Conservation (phyloP, 2,888 invertebrate genomes). For the Suillia variegata region DNA sequence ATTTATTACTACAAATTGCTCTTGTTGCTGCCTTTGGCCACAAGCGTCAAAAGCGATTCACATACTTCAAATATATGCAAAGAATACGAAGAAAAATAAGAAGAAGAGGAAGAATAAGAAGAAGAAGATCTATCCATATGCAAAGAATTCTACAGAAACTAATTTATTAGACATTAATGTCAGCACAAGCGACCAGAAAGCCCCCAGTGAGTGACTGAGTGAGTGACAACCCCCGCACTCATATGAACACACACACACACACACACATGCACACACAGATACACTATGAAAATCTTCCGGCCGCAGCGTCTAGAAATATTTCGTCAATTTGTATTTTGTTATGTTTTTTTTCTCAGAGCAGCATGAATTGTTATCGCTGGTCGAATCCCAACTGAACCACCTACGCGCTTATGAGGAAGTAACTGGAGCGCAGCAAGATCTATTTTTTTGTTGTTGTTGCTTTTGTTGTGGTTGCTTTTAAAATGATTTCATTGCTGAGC, state of each 20-base stretch:
- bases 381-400: neutral
- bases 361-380: neutral
- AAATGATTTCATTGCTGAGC: neutral
- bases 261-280: neutral
- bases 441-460: neutral
- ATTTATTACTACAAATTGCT: constrained; percentile 1
- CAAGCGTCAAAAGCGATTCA: too few species aligned
- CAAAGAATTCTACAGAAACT: neutral
- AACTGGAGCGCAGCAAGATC: constrained; percentile 19
- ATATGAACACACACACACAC: too few species aligned
- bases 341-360: too few species aligned
- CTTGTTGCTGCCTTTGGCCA: neutral
- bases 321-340: neutral
- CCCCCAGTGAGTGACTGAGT: neutral
- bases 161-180: constrained; percentile 2
- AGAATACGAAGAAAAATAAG: too few species aligned
- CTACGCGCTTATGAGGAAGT: constrained; percentile 13
- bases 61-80: too few species aligned
- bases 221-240: neutral
- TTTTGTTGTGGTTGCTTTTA: neutral
- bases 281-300: too few species aligned
- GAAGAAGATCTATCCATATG: neutral
- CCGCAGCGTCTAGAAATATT: neutral
- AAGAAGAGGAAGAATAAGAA: too few species aligned
- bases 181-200: neutral